Conservation (phyloP, 2,888 invertebrate species). For the Dasypogon diadema region DNA sequence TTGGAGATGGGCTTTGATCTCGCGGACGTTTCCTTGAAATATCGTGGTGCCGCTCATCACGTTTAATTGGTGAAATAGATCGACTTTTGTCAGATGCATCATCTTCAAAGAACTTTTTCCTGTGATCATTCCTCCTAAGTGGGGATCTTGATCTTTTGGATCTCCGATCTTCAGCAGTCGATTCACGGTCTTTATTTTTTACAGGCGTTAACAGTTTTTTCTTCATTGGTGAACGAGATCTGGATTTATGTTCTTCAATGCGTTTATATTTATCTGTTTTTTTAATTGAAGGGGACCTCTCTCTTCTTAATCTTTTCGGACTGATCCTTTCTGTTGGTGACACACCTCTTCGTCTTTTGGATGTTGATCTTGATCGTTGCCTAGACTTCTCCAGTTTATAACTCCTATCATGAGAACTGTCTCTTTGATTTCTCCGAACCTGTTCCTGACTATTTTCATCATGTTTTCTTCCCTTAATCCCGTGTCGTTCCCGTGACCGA, state of each 20-base stretch:
- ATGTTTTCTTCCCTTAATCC: constrained; percentile 46
- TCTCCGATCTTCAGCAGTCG: not conserved
- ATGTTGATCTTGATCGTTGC: constrained; percentile 52
- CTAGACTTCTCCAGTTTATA: constrained; percentile 6
- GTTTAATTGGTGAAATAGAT: not conserved
- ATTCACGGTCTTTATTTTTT: constrained; percentile 7
- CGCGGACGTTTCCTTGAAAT: not conserved
- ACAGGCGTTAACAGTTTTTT: not conserved
- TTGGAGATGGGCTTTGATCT: constrained; percentile 25
- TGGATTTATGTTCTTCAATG: constrained; percentile 29
- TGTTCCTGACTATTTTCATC: not conserved
- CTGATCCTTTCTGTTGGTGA: constrained; percentile 50
- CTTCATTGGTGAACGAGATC: constrained; percentile 13
- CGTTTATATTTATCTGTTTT: constrained; percentile 45
- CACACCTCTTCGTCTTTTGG: constrained; percentile 52
- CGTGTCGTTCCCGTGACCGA: constrained; percentile 62
- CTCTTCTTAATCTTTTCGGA: constrained; percentile 50
- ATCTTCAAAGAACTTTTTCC: not conserved
- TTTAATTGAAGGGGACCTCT: constrained; percentile 30
- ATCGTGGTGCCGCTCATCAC: not conserved
- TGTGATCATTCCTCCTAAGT: not conserved
- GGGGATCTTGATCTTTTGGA: constrained; percentile 22
- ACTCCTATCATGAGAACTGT: constrained; percentile 15
- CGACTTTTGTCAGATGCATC: not conserved
- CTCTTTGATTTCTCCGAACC: not conserved